Percentiles rank a stretch among this genome's conserved stretches.
These are phyloP conservation scores for Speoplatyrhinus poulsoni DNA, from an alignment of 2,113 vertebrate genomes.

Conservation along the genomic window DNA sequence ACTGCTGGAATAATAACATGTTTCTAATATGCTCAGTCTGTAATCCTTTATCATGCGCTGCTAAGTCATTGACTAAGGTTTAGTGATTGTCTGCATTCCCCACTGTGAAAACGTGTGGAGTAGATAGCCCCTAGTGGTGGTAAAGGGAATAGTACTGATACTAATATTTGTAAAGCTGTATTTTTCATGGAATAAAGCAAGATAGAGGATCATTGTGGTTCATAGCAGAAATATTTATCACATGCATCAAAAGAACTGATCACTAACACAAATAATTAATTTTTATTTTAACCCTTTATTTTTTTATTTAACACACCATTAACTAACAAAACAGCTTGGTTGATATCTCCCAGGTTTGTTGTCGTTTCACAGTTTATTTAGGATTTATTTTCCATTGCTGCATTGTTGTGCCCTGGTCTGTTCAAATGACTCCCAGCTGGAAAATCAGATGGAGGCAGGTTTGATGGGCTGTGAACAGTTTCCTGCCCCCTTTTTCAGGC, in stretches of 20 bases:
- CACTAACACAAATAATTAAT: neutral
- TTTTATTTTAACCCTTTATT: neutral
- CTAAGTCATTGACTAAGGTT: constrained; percentile 35
- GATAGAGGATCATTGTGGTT: neutral
- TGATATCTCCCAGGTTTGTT: constrained; percentile 21
- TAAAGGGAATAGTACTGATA: constrained; percentile 9
- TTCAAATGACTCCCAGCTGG: constrained; percentile 26
- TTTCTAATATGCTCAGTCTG: constrained; percentile 19
- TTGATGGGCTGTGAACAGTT: constrained; percentile 27
- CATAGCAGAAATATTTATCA: neutral
- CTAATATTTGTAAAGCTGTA: neutral
- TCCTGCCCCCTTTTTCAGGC: constrained; percentile 10
- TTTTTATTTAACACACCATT: neutral
- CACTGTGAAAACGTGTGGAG: constrained; percentile 62
- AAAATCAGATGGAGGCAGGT: constrained; percentile 14
- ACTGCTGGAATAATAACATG: constrained; percentile 32
- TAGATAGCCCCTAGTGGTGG: constrained; percentile 68
- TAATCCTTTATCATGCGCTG: constrained; percentile 43
- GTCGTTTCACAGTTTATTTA: constrained; percentile 36
- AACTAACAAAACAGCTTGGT: constrained; percentile 12
- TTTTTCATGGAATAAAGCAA: neutral
- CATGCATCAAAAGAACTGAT: neutral
- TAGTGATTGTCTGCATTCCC: constrained; percentile 11
- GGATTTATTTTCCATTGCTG: constrained; percentile 39
- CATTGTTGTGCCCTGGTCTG: constrained; percentile 16